Base-by-base conservation (phyloP, 2,888 invertebrate species). In the Megastigmus dorsalis region DNA sequence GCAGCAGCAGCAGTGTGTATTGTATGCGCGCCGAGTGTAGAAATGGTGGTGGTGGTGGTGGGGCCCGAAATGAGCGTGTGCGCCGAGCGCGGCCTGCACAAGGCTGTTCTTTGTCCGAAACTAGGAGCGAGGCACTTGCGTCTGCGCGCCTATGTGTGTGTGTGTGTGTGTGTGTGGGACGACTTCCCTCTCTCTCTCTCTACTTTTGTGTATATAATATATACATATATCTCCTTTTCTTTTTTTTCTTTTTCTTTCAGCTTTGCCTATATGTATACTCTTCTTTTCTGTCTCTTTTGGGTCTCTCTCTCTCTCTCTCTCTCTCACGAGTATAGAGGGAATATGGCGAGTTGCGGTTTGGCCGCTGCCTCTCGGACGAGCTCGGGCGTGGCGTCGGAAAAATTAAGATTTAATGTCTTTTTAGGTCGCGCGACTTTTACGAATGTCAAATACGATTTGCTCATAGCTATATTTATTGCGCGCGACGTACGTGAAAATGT, bases 71-170 rank as follows among this genome's bases (percentile, higher is more conserved):
- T 55, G 71, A 71, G 55, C 66, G 50, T 5, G n/a, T n/a, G n/a
- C n/a, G n/a, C n/a, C n/a, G n/a, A n/a, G n/a, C n/a, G n/a, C 30
- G 41, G 26, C 23, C 3, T 76, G 75, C 80, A 85, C 85, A 86
- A 86, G 87, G 87, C 85, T 85, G 85, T 85, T 83, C 86, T 87
- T 87, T 87, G 86, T 87, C 85, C 85, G 82, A 86, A 86, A 86
- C 84, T 82, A 82, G 76, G 50, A 57, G n/a, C n/a, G n/a, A n/a
- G 60, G 28, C 38, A 59, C 68, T 41, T 18, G n/a, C n/a, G n/a
- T n/a, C n/a, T n/a, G n/a, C 23, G 20, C 26, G 33, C 20, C 23
- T 23, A 10, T 23, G 13, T 15, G 54, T 20, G 54, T 33, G 26
- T 0, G n/a, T n/a, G n/a, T 38, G 38, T 23, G 20, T 23, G 13